Base-by-base conservation (phyloP, 2,888 invertebrate genomes). In the Zhengitettix transpicula region DNA sequence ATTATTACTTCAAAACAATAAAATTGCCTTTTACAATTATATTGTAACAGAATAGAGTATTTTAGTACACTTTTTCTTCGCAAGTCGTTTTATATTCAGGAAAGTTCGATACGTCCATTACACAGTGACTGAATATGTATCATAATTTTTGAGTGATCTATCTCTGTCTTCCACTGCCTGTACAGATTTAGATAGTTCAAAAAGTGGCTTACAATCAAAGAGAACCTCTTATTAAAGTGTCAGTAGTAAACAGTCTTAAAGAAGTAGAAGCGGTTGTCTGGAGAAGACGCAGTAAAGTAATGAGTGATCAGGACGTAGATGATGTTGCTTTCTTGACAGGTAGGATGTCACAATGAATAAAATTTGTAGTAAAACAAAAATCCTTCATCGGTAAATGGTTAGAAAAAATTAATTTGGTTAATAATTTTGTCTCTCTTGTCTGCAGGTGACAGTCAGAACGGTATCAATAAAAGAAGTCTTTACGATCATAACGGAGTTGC, bases 261-360 rank as follows among this genome's bases (percentile, higher is more conserved):
- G 74, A 73, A 70, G 69, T 75, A 66, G 74, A 75, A 69, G 73
- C 75, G 65, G 75, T 76, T 69, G 74, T 75, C 68, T 75, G 75
- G 75, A 71, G 74, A 54, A 52, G 64, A 56, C 58, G 59, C 40
- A 56, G 58, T 28, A 60, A 54, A 62, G 64, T 64, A 80, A 87
- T 91, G 90, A 89, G 88, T 75, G 91, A 92, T 72, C 89, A 89
- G 73, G 92, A 92, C 77, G 82, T 92, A 71, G 92, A 92, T 73
- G 92, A 92, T 78, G 90, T 91, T 70, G 91, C 92, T 64, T 92
- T 92, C 78, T 78, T 92, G 74, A 91, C 91, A 78, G 91, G 90
- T 88, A 67, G 2, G 47, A 28, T 5, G 28, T 5, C 28, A 5
- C 28, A 7, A 5, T 28, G 28, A 28, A n/a, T n/a, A n/a, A n/a